Conservation (phyloP, 2,797 vertebrate species). For the Helicolenus hilgendorfi region DNA sequence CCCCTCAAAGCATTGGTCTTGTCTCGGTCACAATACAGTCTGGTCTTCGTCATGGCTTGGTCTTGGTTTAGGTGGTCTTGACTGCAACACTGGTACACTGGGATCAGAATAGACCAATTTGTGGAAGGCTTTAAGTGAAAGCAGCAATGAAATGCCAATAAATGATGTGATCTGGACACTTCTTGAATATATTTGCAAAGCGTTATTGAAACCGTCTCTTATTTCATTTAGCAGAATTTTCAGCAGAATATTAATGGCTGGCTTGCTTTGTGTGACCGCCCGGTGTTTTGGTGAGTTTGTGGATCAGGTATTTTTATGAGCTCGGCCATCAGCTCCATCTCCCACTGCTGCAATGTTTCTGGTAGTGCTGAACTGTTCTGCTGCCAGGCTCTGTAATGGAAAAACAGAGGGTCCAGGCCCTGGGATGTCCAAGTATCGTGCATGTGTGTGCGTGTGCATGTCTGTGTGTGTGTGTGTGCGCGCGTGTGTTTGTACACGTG, state of each 20-base stretch:
- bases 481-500: slow-evolving; percentile 8
- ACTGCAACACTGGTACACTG: not conserved
- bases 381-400: slow-evolving; percentile 74
- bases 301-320: slow-evolving; percentile 53
- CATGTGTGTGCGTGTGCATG: not conserved
- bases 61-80: not conserved
- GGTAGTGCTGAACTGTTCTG: slow-evolving; percentile 32
- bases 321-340: slow-evolving; percentile 48
- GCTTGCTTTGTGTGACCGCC: not conserved
- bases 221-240: not conserved
- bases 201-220: not conserved
- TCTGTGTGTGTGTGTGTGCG: not conserved
- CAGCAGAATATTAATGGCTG: not conserved
- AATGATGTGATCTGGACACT: not conserved
- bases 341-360: slow-evolving; percentile 59
- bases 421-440: slow-evolving; percentile 51
- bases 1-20: not conserved
- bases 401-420: slow-evolving; percentile 70
- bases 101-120: not conserved
- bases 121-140: not conserved
- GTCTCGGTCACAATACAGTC: not conserved
- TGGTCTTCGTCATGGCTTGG: not conserved
- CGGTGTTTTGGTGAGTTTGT: slow-evolving; percentile 9
- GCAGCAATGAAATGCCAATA: not conserved
- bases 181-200: not conserved